Evolutionary conservation across 1,140 invertebrate genomes (phyloP), one percentile per base, ranked within the genome.

Genomic region (Alviniconcha marisindica): DNA sequence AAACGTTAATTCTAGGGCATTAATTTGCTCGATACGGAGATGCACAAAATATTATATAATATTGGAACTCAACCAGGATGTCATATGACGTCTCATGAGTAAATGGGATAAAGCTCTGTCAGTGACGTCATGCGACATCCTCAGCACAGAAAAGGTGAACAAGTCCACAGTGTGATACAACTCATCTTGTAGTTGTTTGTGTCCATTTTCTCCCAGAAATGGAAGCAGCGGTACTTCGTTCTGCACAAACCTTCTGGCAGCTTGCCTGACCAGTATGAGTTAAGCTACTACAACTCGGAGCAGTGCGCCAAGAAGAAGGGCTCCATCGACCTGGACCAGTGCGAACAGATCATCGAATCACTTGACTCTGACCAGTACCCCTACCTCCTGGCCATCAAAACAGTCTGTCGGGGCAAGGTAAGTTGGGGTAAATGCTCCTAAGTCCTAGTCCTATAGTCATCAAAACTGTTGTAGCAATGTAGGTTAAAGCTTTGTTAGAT

Each of bases 151-250:
- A 56, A n/a, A n/a, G n/a, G 54, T 56, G 15, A 56, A 15, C 54
- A 56, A 56, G n/a, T n/a, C n/a, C 7, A 48, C 44, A 48, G 44
- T 48, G 5, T 18, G 44, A 48, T 48, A 48, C 44, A 48, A 48
- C 44, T 48, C 44, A 48, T 48, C 18, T 48, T 48, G 44, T 48
- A 48, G 44, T 48, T 48, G 44, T 48, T 48, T 48, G 44, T 48
- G n/a, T 69, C 63, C 33, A 7, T 69, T 5, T 69, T 69, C 12
- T 12, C n/a, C 5, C 92, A 99, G 98, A 96, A 97, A 95, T 99
- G 98, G 98, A 95, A 97, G 91, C 95, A 96, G 92, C 95, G 97
- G 86, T 99, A 97, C 96, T 99, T 99, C 94, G 96, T 97, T 63
- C 94, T 99, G 82, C 88, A 86, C 81, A 95, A 96, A 86, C 96